These are phyloP conservation scores for Goniozus legneri DNA, from an alignment of 1,140 invertebrate genomes.

Conservation along the genomic window DNA sequence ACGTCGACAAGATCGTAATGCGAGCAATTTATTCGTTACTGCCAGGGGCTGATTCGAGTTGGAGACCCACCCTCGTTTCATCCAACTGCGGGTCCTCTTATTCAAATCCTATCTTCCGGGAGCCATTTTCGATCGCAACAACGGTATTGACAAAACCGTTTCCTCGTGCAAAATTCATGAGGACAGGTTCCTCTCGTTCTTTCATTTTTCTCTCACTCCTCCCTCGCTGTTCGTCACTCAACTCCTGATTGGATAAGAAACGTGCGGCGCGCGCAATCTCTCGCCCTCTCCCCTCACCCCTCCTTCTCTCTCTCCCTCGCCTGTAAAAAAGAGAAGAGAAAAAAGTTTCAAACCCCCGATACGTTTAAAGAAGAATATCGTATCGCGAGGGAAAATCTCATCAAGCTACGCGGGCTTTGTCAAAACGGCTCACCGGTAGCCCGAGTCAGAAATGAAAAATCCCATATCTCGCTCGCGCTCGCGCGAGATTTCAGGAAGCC, in stretches of 20 bases:
- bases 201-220: conserved; percentile 8
- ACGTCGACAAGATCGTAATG: conserved; percentile 25
- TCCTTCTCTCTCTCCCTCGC: conserved; percentile 6
- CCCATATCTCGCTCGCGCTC: too few species aligned
- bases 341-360: too few species aligned
- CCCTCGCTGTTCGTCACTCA: background rate
- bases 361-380: too few species aligned
- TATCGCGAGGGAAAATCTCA: too few species aligned
- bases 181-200: conserved; percentile 18
- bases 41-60: conserved; percentile 31
- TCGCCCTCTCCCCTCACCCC: background rate
- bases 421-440: too few species aligned
- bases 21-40: conserved; percentile 36
- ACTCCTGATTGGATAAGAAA: conserved; percentile 15
- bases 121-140: conserved; percentile 45
- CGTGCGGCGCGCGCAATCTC: conserved; percentile 18
- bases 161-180: conserved; percentile 41
- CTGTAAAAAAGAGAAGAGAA: too few species aligned
- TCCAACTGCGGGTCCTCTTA: conserved; percentile 30
- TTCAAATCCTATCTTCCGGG: conserved; percentile 42
- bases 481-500: too few species aligned
- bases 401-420: too few species aligned
- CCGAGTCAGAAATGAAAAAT: too few species aligned
- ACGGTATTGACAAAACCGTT: conserved; percentile 43
- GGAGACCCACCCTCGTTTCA: conserved; percentile 22